Base-by-base conservation (phyloP, 1,140 invertebrate genomes). In the Pachyrhynchus sulphureomaculatus region DNA sequence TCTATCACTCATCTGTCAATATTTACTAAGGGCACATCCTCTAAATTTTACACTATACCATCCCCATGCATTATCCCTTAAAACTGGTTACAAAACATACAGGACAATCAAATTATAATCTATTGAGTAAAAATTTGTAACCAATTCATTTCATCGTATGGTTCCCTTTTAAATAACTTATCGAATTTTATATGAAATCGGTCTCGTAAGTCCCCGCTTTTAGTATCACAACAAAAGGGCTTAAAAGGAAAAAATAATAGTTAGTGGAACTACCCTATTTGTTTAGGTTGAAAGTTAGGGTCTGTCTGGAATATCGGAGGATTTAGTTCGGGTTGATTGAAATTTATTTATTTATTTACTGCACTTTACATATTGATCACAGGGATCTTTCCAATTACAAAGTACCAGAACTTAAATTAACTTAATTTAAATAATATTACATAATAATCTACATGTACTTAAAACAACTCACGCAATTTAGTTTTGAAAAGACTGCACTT, bases 101-200 rank as follows among this genome's bases (percentile, higher is more conserved):
- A 49, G 44, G 21, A 58, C 44, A 58, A 58, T 49, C 44, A 44
- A 58, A 58, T 58, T 44, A 48, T 39, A 33, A 44, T 58, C 55
- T 41, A 58, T 58, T 58, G 44, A 58, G 39, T 37, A 39, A 2
- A 58, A 58, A 58, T 58, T 58, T 58, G 55, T 58, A 37, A 48
- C 44, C 55, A 18, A 49, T 58, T 58, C 34, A 58, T 39, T 36
- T 42, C n/a, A 33, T 23, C n/a, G n/a, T 12, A 15, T 21, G n/a
- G 5, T 20, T 20, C 34, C 39, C 32, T 8, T 23, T 29, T 45
- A 45, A 45, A 45, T 56, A 20, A 23, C 39, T 45, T 56, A 56
- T 56, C 33, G 32, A 39, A 53, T 37, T 41, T 34, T 51, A 20
- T 36, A 39, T 39, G n/a, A 36, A 47, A 47, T 47, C 44, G 44